Conservation (phyloP, 2,113 vertebrate species). For the Thamnophis sirtalis region DNA sequence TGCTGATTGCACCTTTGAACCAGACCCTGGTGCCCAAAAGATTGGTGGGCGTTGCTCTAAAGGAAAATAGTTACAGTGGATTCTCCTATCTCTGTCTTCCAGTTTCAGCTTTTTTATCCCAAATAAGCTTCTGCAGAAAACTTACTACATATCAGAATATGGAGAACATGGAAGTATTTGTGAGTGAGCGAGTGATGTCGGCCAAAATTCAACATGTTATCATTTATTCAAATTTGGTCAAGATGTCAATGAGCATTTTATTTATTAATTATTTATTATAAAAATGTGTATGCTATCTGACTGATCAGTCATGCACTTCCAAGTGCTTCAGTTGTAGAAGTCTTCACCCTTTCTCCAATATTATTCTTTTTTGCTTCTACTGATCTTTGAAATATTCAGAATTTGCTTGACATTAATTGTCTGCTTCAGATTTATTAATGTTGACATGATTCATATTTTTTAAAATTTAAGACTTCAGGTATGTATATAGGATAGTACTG, state of each 20-base stretch:
- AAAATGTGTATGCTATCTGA: not conserved
- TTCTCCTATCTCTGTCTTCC: not conserved
- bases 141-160: not conserved
- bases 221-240: not conserved
- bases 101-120: not conserved
- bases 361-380: not conserved
- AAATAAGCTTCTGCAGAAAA: not conserved
- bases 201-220: not conserved
- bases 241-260: not conserved
- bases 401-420: not conserved
- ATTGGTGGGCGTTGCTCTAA: too few relatives aligned
- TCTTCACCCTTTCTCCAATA: not conserved
- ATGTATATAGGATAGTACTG: not conserved
- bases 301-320: not conserved
- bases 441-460: not conserved
- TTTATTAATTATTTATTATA: not conserved
- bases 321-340: not conserved
- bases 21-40: too few relatives aligned
- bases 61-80: not conserved
- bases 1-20: not conserved
- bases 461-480: not conserved
- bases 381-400: not conserved
- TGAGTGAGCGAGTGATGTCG: not conserved
- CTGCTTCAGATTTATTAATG: not conserved
- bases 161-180: not conserved